Conservation (phyloP, 2,888 invertebrate genomes). For the Polyommatus iphigenia region DNA sequence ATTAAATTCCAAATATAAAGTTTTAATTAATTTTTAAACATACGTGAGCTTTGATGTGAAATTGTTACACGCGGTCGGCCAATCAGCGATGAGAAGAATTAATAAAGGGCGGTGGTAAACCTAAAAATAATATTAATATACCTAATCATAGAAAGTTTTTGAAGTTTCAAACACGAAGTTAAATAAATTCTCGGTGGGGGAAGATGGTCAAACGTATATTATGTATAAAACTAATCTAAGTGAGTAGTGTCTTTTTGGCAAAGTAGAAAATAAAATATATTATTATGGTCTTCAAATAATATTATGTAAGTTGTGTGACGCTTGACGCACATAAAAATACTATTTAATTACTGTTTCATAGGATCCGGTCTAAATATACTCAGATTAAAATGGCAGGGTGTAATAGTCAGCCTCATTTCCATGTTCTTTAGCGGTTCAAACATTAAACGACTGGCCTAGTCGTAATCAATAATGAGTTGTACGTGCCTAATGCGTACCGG, state of each 20-base stretch:
- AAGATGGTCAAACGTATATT: no score
- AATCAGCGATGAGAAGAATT: conserved; percentile 49
- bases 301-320: no score
- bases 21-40: conserved; percentile 55
- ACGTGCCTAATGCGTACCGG: conserved; percentile 70
- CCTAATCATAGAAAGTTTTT: not conserved
- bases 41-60: conserved; percentile 39
- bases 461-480: conserved; percentile 69
- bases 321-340: no score
- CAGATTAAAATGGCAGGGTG: not conserved
- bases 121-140: not conserved
- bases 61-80: conserved; percentile 51
- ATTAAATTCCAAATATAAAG: conserved; percentile 40
- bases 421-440: conserved; percentile 20
- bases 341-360: no score
- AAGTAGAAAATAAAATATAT: no score
- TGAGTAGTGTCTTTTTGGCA: no score
- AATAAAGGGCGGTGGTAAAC: not conserved
- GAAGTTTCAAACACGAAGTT: no score
- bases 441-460: conserved; percentile 51
- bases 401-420: not conserved
- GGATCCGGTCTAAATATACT: not conserved
- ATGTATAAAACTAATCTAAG: no score
- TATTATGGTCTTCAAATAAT: no score
- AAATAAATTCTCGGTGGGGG: no score